These are phyloP conservation scores for Pantherophis alleghaniensis DNA, from an alignment of 2,797 vertebrate genomes.

Conservation along the genomic window DNA sequence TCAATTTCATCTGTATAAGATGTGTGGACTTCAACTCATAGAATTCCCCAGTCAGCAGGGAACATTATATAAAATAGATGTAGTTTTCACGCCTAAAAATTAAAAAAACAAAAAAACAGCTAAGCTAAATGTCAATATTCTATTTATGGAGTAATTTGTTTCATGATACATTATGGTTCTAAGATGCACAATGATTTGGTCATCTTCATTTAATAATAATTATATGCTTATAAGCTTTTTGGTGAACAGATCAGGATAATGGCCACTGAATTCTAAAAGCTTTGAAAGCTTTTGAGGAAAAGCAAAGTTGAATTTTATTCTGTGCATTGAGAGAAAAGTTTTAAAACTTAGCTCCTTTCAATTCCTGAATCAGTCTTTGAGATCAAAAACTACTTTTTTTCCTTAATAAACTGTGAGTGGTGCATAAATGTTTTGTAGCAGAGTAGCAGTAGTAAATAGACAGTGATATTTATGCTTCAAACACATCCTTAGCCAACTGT, in stretches of 20 bases:
- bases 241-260: neutral
- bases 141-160: neutral
- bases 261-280: neutral
- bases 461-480: slow-evolving; percentile 47
- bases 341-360: neutral
- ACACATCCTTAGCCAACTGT: slow-evolving; percentile 41
- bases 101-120: neutral
- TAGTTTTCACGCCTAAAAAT: neutral
- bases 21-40: neutral
- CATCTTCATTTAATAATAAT: neutral
- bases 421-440: neutral
- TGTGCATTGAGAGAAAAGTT: neutral
- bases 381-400: neutral
- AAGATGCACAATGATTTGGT: neutral
- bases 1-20: neutral
- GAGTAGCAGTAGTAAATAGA: neutral
- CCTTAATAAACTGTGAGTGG: neutral
- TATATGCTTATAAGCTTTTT: neutral
- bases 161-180: neutral
- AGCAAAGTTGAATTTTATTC: neutral
- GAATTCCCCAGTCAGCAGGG: neutral
- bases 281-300: neutral
- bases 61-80: neutral
- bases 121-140: neutral
- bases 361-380: neutral